Conservation (phyloP, 2,113 vertebrate genomes). For the Muscicapa adusta region DNA sequence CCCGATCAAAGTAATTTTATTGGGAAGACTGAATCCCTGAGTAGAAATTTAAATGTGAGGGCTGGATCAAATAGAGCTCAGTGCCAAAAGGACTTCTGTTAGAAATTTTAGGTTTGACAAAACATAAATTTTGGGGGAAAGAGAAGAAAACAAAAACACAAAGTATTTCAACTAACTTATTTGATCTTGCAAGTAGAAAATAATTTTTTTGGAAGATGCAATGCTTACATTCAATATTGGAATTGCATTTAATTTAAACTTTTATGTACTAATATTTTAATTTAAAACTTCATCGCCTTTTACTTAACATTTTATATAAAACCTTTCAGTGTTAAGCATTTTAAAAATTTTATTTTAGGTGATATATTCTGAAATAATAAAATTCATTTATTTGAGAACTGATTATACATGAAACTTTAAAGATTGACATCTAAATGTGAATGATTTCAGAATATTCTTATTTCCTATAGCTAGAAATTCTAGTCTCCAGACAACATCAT, state of each 20-base stretch:
- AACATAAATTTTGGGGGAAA: rapidly evolving
- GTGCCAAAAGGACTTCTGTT: not conserved
- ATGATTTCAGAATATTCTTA: not conserved
- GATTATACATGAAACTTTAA: not conserved
- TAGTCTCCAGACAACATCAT: not conserved
- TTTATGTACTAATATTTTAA: not conserved
- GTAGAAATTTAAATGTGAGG: not conserved
- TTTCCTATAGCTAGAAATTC: not conserved
- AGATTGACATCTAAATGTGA: not conserved
- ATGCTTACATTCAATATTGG: not conserved
- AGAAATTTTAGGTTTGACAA: not conserved
- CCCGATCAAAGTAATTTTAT: not conserved
- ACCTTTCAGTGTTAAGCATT: not conserved
- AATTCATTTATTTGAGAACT: not conserved
- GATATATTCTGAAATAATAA: not conserved
- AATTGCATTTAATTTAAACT: not conserved
- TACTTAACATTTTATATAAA: not conserved
- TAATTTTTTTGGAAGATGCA: not conserved
- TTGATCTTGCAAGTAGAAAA: not conserved
- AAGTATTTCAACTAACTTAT: not conserved
- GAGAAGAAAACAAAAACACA: not conserved
- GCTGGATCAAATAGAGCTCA: not conserved
- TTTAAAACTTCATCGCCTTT: not conserved
- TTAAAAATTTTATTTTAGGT: not conserved
- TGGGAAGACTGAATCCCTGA: not conserved